Evolutionary conservation across 2,797 vertebrate genomes (phyloP), one percentile per base, ranked within the genome.

Genomic region (Pitangus sulphuratus): DNA sequence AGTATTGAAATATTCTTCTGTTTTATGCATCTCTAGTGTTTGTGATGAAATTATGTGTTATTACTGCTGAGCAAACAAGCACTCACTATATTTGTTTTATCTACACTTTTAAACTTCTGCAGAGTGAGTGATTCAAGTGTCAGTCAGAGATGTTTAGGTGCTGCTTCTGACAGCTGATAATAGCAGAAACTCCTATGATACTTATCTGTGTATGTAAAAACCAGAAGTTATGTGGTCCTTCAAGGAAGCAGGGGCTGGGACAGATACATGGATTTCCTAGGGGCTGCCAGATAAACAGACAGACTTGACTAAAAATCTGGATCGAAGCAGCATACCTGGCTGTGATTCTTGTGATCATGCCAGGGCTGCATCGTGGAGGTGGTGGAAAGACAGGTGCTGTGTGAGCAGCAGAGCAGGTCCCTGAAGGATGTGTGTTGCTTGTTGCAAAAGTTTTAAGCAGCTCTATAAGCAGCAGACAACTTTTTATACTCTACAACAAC

Each of bases 231-330:
- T 4, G 3, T 42, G 11, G 9, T 53, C 19, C 21, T 81, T 69
- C 53, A 57, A 53, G 28, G 18, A 19, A 85, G 11, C 12, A 65
- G 42, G 50, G 18, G 3, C 7, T 50, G 24, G 56, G 48, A 62
- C 0, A 0, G 4, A 28, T 44, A 21, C 7, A 16, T 19, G 12
- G 17, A 35, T 88, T 88, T 83, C 56, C 35, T 66, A n/a, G 19
- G 16, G 25, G 1, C 28, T 88, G 22, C 31, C 35, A 62, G 15
- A 7, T 77, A 53, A 62, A 31, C 9, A 37, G 42, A 24, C 8
- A 33, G 9, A 26, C 26, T 39, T 81, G n/a, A 45, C 18, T n/a
- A 30, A 77, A 94, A 82, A 76, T 6, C 3, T 24, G 11, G 21
- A 51, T 33, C 3, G 15, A 71, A 64, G 37, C 26, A 48, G 31